A percentile compares a stretch with the other conserved stretches of the same genome.
Conservation (phyloP, 2,797 vertebrate genomes). For the Craterocephalus amniculus region DNA sequence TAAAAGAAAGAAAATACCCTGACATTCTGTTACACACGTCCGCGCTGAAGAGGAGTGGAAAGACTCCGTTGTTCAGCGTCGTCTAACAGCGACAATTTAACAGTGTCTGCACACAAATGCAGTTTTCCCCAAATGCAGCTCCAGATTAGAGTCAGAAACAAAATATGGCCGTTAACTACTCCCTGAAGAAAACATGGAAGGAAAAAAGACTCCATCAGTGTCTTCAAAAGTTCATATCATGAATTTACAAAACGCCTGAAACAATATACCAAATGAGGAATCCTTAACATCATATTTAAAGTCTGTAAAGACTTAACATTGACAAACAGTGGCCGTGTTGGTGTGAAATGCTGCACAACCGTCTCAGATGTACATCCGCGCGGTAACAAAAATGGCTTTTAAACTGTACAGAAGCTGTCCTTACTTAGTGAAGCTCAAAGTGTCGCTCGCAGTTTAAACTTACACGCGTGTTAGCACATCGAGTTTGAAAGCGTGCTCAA, state of each 20-base stretch:
- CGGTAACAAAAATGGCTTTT: conserved; percentile 23
- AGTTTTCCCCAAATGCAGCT: conserved; percentile 15
- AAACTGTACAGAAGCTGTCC: conserved; percentile 64
- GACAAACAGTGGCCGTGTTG: conserved; percentile 56
- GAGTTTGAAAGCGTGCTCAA: conserved; percentile 48
- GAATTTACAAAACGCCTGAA: conserved; percentile 67
- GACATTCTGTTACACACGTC: conserved; percentile 44
- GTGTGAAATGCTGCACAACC: conserved; percentile 37
- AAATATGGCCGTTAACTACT: conserved; percentile 59
- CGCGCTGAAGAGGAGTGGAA: conserved; percentile 9
- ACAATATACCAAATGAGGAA: conserved; percentile 58
- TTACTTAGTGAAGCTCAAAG: conserved; percentile 53
- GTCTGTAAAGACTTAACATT: conserved; percentile 46
- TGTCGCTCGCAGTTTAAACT: conserved; percentile 48
- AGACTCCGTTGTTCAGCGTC: conserved; percentile 28
- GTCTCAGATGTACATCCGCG: conserved; percentile 11
- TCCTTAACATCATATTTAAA: conserved; percentile 59
- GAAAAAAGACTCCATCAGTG: conserved; percentile 74
- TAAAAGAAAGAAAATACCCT: conserved; percentile 3
- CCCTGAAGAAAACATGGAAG: conserved; percentile 62
- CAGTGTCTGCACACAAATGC: conserved; percentile 15
- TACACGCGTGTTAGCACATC: conserved; percentile 17
- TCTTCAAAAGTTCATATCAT: conserved; percentile 76
- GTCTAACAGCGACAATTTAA: not conserved
- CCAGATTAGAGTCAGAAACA: not conserved